Conservation (phyloP, 2,797 vertebrate species). For the Siniperca scherzeri region DNA sequence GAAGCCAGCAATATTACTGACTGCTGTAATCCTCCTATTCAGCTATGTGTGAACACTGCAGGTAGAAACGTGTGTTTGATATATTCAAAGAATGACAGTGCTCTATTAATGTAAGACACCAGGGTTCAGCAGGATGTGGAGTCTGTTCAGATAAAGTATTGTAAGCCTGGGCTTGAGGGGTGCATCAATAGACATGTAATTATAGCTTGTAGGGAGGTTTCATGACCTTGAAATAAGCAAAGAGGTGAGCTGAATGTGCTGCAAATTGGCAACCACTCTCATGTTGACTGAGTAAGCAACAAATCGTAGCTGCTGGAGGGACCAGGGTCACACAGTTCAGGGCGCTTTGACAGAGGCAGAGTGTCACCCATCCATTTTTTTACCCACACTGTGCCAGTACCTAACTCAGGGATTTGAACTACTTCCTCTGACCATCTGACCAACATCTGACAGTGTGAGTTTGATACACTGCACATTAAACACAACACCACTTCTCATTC, state of each 20-base stretch:
- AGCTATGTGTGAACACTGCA: constrained; percentile 22
- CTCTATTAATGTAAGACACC: not conserved
- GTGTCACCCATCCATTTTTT: not conserved
- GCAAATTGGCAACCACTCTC: not conserved
- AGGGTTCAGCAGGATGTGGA: constrained; percentile 40
- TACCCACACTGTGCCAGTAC: not conserved
- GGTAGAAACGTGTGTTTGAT: not conserved
- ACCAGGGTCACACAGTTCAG: not conserved
- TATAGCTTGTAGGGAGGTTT: not conserved
- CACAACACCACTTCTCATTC: too few relatives aligned
- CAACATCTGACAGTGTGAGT: not conserved
- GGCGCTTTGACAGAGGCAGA: not conserved
- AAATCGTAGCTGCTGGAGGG: not conserved
- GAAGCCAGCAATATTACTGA: constrained; percentile 4
- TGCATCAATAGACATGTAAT: constrained; percentile 20
- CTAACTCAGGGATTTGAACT: not conserved
- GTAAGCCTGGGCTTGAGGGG: constrained; percentile 5
- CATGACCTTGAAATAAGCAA: not conserved
- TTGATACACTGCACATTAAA: too few relatives aligned
- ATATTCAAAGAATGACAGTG: not conserved
- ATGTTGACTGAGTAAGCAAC: not conserved
- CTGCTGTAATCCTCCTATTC: constrained; percentile 24
- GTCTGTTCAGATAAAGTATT: constrained; percentile 12
- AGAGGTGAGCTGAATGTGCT: too few relatives aligned
- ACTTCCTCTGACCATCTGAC: not conserved